A percentile compares a stretch with the other conserved stretches of the same genome.
Conservation (phyloP, 2,113 vertebrate genomes). For the Siniperca chuatsi region DNA sequence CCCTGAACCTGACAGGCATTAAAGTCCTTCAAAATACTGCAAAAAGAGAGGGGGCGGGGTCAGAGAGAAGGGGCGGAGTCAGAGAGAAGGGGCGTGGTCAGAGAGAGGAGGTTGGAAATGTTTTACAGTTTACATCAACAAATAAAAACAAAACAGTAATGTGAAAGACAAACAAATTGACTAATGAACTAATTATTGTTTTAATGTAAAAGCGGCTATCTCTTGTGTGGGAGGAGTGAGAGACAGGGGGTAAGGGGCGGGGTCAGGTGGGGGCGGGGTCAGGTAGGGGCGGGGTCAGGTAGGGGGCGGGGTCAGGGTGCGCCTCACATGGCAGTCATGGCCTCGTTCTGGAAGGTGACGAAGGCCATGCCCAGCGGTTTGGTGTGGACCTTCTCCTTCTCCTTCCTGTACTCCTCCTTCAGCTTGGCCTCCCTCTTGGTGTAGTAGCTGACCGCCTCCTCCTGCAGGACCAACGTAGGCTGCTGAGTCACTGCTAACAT, state of each 20-base stretch:
- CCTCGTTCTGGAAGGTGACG: constrained; percentile 97
- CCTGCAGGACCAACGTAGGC: constrained; percentile 76
- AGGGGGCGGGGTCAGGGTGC: neutral
- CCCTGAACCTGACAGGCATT: constrained; percentile 97
- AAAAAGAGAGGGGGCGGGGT: neutral
- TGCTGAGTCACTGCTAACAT: neutral
- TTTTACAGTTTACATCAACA: no score
- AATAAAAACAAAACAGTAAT: no score
- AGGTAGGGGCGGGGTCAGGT: neutral
- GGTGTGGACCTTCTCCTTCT: constrained; percentile 97
- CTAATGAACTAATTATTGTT: neutral
- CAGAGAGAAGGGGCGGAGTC: neutral
- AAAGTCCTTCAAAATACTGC: constrained; percentile 96
- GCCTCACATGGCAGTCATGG: constrained; percentile 94
- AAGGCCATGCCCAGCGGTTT: constrained; percentile 98
- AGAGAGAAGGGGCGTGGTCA: neutral
- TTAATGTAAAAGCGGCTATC: neutral
- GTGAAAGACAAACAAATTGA: no score
- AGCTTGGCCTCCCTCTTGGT: constrained; percentile 93
- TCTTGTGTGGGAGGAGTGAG: no score
- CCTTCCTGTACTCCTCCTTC: constrained; percentile 95
- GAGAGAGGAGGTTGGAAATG: neutral
- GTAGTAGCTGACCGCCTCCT: constrained; percentile 96
- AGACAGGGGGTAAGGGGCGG: neutral
- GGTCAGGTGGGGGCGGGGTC: neutral